Evolutionary conservation across 2,113 vertebrate genomes (phyloP).

Genomic region (Mus spicilegus): DNA sequence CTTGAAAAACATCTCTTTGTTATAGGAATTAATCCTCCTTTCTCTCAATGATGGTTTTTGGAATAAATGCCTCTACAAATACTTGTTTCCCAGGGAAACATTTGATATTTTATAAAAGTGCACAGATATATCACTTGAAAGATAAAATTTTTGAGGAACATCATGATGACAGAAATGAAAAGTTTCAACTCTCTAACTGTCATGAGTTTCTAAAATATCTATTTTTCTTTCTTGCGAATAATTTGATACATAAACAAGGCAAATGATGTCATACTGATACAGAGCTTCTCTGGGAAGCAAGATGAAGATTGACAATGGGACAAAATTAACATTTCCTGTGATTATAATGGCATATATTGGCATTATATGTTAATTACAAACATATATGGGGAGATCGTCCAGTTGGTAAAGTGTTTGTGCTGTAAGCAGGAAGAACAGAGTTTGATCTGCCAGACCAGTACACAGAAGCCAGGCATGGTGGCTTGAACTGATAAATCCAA

Average conservation of each 20-base stretch:
- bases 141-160: neutral
- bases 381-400: neutral
- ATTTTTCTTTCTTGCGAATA: conserved; percentile 33
- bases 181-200: neutral
- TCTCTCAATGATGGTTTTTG: neutral
- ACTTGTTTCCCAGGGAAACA: neutral
- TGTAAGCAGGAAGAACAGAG: neutral
- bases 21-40: neutral
- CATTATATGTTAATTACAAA: neutral
- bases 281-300: neutral
- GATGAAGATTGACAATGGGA: neutral
- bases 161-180: neutral
- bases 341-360: neutral
- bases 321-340: neutral
- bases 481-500: neutral
- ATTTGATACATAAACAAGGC: conserved; percentile 6
- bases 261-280: neutral
- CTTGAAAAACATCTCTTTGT: neutral
- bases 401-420: neutral
- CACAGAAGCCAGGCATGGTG: neutral
- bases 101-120: neutral
- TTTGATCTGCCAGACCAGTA: neutral
- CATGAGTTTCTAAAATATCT: neutral
- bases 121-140: conserved; percentile 22
- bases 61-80: neutral